These are phyloP conservation scores for Epinephelus coioides DNA, from an alignment of 2,797 vertebrate genomes.

Conservation along the genomic window DNA sequence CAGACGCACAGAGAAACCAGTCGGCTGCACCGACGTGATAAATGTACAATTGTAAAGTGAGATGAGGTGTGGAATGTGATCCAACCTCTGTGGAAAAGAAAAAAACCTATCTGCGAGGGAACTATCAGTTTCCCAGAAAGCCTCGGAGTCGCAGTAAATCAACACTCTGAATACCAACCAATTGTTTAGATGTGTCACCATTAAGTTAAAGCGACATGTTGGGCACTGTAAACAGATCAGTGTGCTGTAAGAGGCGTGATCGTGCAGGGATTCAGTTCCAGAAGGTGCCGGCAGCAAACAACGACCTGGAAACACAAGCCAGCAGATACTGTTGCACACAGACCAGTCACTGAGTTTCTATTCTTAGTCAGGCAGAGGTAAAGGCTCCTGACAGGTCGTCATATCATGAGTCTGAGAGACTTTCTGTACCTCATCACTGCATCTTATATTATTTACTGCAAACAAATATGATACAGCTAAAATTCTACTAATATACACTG, in stretches of 20 bases:
- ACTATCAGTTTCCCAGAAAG: slow-evolving; percentile 27
- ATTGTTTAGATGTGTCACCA: slow-evolving; percentile 21
- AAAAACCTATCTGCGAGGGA: slow-evolving; percentile 34
- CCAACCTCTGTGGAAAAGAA: slow-evolving; percentile 25
- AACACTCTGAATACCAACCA: neutral
- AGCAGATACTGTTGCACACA: neutral
- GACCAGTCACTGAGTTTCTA: slow-evolving; percentile 15
- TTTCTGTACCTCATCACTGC: neutral
- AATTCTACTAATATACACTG: neutral
- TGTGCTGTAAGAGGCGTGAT: neutral
- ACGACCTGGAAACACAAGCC: slow-evolving; percentile 47
- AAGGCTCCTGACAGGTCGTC: neutral
- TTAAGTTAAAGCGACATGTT: slow-evolving; percentile 32
- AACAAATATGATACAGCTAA: neutral
- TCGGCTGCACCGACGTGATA: slow-evolving; percentile 55
- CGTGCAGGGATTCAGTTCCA: neutral
- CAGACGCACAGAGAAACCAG: slow-evolving; percentile 33
- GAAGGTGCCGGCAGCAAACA: slow-evolving; percentile 28
- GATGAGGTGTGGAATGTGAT: slow-evolving; percentile 67
- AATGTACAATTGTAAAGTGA: slow-evolving; percentile 71
- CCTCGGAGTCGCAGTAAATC: slow-evolving; percentile 30
- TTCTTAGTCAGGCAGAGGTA: slow-evolving; percentile 10
- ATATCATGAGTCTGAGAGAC: neutral
- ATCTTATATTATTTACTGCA: neutral
- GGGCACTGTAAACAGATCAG: neutral